Conservation (phyloP, 2,797 vertebrate genomes). For the Acanthornis magna region DNA sequence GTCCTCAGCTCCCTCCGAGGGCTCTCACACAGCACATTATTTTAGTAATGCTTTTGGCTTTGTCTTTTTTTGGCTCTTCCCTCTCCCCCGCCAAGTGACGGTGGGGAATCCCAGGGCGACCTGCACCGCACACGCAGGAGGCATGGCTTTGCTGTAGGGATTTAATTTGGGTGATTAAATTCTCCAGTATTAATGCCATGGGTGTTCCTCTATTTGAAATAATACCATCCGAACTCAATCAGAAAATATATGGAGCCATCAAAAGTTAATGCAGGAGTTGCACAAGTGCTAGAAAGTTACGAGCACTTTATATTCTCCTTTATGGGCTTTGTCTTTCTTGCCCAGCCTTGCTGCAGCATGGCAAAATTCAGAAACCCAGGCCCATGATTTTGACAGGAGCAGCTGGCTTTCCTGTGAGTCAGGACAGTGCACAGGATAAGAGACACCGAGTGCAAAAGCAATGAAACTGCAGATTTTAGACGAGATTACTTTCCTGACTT, state of each 20-base stretch:
- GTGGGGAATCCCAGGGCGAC: fast-evolving
- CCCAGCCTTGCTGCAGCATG: not conserved
- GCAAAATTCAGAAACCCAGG: not conserved
- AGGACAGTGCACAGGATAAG: not conserved
- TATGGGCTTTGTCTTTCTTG: not conserved
- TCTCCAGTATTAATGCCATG: not conserved
- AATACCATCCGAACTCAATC: not conserved
- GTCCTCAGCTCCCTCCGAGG: not conserved
- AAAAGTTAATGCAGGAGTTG: not conserved
- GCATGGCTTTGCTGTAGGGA: not conserved
- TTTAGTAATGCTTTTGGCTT: not conserved
- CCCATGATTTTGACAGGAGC: not conserved
- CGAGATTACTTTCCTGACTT: not conserved
- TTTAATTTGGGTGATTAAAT: conserved; percentile 18
- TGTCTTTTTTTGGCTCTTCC: not conserved
- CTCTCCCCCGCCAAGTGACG: fast-evolving
- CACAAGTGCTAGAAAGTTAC: not conserved
- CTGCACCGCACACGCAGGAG: not conserved
- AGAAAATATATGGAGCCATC: not conserved
- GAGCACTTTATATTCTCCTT: not conserved
- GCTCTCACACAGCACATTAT: not conserved
- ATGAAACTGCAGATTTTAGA: conserved; percentile 41
- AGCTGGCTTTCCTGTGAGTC: not conserved
- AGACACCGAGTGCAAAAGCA: not conserved
- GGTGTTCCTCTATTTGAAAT: not conserved